Evolutionary conservation across 2,113 vertebrate genomes (phyloP).

Genomic region (Plestiodon gilberti): DNA sequence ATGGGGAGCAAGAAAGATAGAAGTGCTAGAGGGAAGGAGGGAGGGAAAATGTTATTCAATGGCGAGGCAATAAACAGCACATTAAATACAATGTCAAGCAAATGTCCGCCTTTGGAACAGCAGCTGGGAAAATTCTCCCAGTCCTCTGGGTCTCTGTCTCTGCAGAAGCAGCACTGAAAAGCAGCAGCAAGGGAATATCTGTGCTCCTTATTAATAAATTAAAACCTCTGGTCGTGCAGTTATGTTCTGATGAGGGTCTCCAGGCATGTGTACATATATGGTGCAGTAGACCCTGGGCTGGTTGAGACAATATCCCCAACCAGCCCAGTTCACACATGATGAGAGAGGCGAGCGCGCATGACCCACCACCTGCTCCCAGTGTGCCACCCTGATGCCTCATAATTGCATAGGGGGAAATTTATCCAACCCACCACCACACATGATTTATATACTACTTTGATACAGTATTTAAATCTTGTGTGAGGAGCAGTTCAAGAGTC

Average conservation of each 20-base stretch:
- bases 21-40: neutral
- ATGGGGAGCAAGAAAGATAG: neutral
- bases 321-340: too few relatives aligned
- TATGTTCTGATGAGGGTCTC: neutral
- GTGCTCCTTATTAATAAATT: neutral
- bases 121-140: neutral
- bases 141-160: neutral
- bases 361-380: too few relatives aligned
- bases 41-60: conserved; percentile 9
- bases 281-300: too few relatives aligned
- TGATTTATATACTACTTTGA: too few relatives aligned
- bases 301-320: too few relatives aligned
- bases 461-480: too few relatives aligned
- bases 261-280: too few relatives aligned
- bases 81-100: conserved; percentile 13
- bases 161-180: neutral
- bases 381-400: too few relatives aligned
- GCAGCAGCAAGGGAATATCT: neutral
- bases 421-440: too few relatives aligned
- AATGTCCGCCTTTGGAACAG: neutral
- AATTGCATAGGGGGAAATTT: too few relatives aligned
- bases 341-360: too few relatives aligned
- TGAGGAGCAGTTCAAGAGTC: too few relatives aligned
- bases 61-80: conserved; percentile 19
- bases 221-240: neutral